Evolutionary conservation across 53 echinoderm and acorn worm genomes (phyloP).

Genomic region (Paracentrotus lividus): DNA sequence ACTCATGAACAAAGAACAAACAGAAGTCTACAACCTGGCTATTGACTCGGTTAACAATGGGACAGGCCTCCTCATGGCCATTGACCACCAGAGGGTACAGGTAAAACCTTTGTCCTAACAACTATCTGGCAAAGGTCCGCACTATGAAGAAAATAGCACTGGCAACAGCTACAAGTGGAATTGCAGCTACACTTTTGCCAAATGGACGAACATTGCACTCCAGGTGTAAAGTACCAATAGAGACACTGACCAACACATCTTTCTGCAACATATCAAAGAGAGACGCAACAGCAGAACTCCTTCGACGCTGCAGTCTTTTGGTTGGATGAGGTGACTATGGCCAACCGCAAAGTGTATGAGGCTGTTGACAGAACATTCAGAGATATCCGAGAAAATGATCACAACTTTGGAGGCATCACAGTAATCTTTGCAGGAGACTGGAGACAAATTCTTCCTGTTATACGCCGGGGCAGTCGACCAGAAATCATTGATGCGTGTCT

Average conservation of each 20-base stretch:
- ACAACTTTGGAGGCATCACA: conserved; percentile 64
- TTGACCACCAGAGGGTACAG: conserved; percentile 68
- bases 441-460: conserved; percentile 72
- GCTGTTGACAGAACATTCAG: conserved; percentile 54
- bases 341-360: conserved; percentile 45
- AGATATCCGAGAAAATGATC: conserved; percentile 50
- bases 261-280: conserved; percentile 48
- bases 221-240: conserved; percentile 71
- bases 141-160: conserved; percentile 52
- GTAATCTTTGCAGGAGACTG: conserved; percentile 59
- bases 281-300: conserved; percentile 48
- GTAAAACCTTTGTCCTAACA: conserved; percentile 66
- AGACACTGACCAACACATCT: conserved; percentile 27
- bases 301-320: conserved; percentile 54
- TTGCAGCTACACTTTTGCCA: conserved; percentile 73
- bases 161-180: conserved; percentile 73
- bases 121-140: conserved; percentile 63
- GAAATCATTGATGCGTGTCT: conserved; percentile 57
- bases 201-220: conserved; percentile 72
- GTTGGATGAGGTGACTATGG: conserved; percentile 61
- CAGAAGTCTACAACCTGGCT: conserved; percentile 59
- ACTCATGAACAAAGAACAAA: conserved; percentile 59
- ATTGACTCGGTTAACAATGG: conserved; percentile 58
- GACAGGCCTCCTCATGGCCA: conserved; percentile 57
- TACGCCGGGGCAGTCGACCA: conserved; percentile 38